A percentile compares a stretch with the other conserved stretches of the same genome.
phyloP scores from a whole-genome alignment of 1,140 invertebrate species.

The Ostrea denselamellosa region DNA sequence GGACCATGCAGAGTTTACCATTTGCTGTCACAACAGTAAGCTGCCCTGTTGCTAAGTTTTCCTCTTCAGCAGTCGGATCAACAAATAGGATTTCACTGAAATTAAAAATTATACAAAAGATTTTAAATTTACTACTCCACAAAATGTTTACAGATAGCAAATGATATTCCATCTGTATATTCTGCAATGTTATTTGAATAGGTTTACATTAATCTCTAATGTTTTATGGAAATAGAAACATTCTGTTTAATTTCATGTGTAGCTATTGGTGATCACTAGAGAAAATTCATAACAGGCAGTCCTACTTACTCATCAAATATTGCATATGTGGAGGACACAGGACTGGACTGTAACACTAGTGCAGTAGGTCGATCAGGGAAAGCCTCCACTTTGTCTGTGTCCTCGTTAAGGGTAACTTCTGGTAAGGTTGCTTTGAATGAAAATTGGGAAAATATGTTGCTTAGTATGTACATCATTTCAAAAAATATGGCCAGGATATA shows the following conservation, averaged over 20 bases:
- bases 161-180: no score
- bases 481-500: no score
- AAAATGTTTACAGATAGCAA: no score
- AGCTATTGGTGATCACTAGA: no score
- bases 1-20: constrained; percentile 71
- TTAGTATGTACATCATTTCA: no score
- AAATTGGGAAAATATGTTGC: neutral
- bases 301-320: constrained; percentile 85
- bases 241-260: no score
- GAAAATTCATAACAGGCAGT: no score
- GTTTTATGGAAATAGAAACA: no score
- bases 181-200: no score
- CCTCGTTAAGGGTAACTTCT: constrained; percentile 83
- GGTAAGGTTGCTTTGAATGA: constrained; percentile 79
- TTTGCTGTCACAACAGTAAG: constrained; percentile 75
- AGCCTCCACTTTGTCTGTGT: constrained; percentile 82
- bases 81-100: constrained; percentile 73
- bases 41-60: constrained; percentile 73
- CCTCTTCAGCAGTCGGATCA: constrained; percentile 78
- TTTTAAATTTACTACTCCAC: no score
- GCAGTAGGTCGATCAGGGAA: constrained; percentile 78
- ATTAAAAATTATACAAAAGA: constrained; percentile 42
- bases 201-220: no score
- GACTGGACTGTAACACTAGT: constrained; percentile 82
- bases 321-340: constrained; percentile 86